Evolutionary conservation across 2,888 invertebrate genomes (phyloP).

Genomic region (Ramazzottius varieornatus): DNA sequence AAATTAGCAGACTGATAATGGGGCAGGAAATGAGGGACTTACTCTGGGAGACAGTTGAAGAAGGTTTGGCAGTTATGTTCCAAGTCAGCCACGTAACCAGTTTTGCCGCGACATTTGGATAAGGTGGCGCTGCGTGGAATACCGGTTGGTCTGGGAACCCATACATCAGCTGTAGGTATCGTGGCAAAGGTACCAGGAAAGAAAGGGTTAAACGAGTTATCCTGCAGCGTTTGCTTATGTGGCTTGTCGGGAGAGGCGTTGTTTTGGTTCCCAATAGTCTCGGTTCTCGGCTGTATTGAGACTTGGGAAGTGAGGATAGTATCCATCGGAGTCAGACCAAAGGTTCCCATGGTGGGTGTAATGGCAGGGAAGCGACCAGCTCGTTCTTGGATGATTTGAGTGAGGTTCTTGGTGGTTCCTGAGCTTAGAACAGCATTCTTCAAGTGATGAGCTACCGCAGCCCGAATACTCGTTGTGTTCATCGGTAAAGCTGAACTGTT

Average conservation of each 20-base stretch:
- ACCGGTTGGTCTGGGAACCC: not conserved
- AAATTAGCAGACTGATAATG: too few species aligned
- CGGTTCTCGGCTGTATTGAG: too few species aligned
- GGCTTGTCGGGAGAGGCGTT: not conserved
- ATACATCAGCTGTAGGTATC: not conserved
- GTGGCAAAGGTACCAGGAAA: not conserved
- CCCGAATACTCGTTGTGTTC: not conserved
- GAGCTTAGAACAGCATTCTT: not conserved
- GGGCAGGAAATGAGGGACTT: too few species aligned
- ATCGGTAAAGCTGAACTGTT: not conserved
- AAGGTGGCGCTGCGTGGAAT: not conserved
- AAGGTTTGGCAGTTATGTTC: not conserved
- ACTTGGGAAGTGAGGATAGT: not conserved
- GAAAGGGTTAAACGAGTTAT: not conserved
- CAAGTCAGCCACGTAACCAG: not conserved
- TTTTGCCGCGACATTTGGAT: not conserved
- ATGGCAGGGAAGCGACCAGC: not conserved
- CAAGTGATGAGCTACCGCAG: not conserved
- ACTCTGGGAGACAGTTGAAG: not conserved
- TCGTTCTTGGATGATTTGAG: not conserved
- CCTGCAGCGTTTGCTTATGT: not conserved
- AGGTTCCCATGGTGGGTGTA: not conserved
- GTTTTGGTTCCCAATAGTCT: too few species aligned
- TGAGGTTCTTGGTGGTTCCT: not conserved
- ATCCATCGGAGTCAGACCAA: not conserved